A percentile compares a stretch with the other conserved stretches of the same genome.
phyloP scores from a whole-genome alignment of 2,888 invertebrate genomes.

The Ophonus ardosiacus region DNA sequence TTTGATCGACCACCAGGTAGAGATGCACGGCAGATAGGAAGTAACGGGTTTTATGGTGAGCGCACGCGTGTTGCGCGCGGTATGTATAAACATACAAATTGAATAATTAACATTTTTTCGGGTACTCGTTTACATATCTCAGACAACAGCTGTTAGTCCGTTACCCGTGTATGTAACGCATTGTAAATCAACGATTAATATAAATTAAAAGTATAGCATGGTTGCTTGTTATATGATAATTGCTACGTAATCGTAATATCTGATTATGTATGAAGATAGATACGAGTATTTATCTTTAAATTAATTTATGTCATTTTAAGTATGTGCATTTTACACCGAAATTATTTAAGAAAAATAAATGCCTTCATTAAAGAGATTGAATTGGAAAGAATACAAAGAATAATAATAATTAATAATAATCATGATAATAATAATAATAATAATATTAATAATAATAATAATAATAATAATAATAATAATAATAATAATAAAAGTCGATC shows the following conservation, averaged over 20 bases:
- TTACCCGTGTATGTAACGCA: constrained; percentile 44
- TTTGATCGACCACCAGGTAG: constrained; percentile 45
- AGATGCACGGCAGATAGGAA: constrained; percentile 21
- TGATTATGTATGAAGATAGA: constrained; percentile 45
- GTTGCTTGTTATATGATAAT: constrained; percentile 51
- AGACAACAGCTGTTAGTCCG: constrained; percentile 59
- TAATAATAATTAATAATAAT: too few species aligned
- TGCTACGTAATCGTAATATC: constrained; percentile 48
- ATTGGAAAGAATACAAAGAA: neutral
- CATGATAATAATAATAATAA: too few species aligned
- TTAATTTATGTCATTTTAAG: constrained; percentile 51
- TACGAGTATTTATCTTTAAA: constrained; percentile 11
- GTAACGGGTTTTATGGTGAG: constrained; percentile 43
- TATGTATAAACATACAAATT: constrained; percentile 68
- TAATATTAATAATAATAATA: too few species aligned
- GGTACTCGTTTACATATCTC: constrained; percentile 65
- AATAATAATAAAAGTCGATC: too few species aligned
- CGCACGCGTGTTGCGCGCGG: constrained; percentile 28
- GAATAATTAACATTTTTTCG: constrained; percentile 68
- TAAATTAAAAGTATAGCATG: constrained; percentile 55
- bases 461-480: too few species aligned
- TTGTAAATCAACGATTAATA: constrained; percentile 62
- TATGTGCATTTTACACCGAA: neutral
- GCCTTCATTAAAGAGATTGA: neutral
- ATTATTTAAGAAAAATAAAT: neutral